These are phyloP conservation scores for Cavia aperea DNA, from an alignment of 2,113 vertebrate genomes.

Conservation along the genomic window DNA sequence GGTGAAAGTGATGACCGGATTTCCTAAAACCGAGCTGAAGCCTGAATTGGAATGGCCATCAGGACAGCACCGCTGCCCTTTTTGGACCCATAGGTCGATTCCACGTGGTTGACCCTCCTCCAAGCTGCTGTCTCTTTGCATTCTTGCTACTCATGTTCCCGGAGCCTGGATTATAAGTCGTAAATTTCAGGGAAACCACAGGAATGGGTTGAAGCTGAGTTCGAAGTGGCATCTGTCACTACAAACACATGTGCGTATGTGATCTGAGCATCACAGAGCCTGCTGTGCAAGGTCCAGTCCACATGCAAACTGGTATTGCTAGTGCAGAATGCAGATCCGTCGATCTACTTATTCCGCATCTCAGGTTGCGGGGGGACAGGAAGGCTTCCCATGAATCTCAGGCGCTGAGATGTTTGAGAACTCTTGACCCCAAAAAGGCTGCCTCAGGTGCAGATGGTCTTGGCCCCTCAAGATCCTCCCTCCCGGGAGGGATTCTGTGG, in stretches of 20 bases:
- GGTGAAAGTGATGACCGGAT: background rate
- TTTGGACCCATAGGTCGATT: background rate
- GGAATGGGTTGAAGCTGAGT: slow-evolving; percentile 26
- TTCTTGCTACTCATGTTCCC: slow-evolving; percentile 52
- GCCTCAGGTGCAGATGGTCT: background rate
- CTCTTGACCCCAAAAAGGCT: background rate
- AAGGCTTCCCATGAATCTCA: background rate
- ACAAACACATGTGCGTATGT: background rate
- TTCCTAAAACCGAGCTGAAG: background rate
- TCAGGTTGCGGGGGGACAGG: background rate
- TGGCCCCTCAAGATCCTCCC: background rate
- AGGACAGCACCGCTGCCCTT: background rate
- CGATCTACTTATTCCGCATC: background rate
- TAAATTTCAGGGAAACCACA: slow-evolving; percentile 50
- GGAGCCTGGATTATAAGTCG: slow-evolving; percentile 53
- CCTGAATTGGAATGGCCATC: background rate
- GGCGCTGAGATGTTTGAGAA: background rate
- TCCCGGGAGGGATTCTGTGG: background rate
- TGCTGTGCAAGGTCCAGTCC: background rate
- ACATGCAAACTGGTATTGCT: background rate
- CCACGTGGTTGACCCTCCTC: background rate
- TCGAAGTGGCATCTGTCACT: slow-evolving; percentile 34
- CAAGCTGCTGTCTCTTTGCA: background rate
- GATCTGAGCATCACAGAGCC: background rate
- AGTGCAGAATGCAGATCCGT: background rate